Evolutionary conservation across 2,888 invertebrate species (phyloP).

Genomic region (Trichogramma evanescens): DNA sequence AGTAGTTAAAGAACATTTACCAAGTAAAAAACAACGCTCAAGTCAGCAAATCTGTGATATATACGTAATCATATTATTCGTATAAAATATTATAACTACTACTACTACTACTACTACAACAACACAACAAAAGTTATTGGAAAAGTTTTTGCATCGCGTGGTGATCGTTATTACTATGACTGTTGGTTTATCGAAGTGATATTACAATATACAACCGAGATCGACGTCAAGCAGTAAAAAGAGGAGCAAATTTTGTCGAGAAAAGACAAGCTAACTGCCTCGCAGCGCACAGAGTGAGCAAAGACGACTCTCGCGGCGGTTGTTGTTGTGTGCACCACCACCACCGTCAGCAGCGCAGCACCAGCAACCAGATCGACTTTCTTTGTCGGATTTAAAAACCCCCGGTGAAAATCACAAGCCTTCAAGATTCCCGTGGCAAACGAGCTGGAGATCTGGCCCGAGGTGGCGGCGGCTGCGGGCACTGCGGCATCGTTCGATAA

Average conservation of each 20-base stretch:
- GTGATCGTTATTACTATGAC: no score
- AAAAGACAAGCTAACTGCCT: neutral
- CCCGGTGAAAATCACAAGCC: neutral
- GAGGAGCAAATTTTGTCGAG: neutral
- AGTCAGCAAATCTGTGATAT: neutral
- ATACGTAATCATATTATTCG: neutral
- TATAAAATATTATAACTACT: no score
- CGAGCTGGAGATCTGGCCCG: conserved; percentile 37
- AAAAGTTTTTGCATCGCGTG: no score
- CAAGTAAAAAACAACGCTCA: neutral
- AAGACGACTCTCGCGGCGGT: no score
- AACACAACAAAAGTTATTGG: no score
- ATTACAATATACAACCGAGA: no score
- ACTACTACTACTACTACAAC: no score
- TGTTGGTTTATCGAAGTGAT: no score
- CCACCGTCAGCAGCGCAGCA: neutral
- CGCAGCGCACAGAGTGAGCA: no score
- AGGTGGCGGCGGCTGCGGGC: conserved; percentile 37
- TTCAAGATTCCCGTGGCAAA: conserved; percentile 44
- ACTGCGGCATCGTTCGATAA: conserved; percentile 22
- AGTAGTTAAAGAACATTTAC: neutral
- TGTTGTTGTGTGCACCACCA: neutral
- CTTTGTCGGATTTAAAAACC: neutral
- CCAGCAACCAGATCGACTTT: neutral
- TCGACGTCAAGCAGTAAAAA: neutral